Evolutionary conservation across 2,797 vertebrate genomes (phyloP), one percentile per base, ranked within the genome.

Genomic region (Myotis vivesi): DNA sequence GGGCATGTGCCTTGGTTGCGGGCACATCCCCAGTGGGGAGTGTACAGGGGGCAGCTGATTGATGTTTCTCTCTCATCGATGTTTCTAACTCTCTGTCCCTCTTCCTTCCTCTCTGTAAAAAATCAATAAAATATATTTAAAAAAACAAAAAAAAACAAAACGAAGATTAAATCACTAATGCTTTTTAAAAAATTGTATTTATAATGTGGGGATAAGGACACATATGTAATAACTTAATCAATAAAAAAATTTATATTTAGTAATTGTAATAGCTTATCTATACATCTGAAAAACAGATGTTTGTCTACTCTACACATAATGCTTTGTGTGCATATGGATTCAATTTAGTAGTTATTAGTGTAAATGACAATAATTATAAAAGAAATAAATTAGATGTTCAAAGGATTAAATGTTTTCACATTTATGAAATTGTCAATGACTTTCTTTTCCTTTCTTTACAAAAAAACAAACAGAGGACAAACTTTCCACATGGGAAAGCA

Each of bases 361-460:
- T 66, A 92, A 87, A 62, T 81, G 30, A 94, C 36, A 85, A 83
- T 59, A 68, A 85, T 59, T 83, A 94, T 38, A 71, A 71, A 77
- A 83, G 71, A 17, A 89, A 81, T 81, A 69, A 93, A 84, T 79
- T 25, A 85, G 5, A 57, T 62, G 38, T 90, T 80, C 57, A 73
- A 83, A 87, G 46, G 28, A 64, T 28, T 17, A 16, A 59, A 80
- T 62, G 76, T 81, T 89, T 94, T 94, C 49, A 89, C 7, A 85
- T 44, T 93, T 51, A 69, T 89, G n/a, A 94, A 86, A 92, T 1
- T 85, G 10, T 49, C 44, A 73, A 87, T 68, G 73, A 87, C 23
- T 93, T 83, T 86, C 46, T 88, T 92, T 94, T 71, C 64, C 64
- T 89, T 92, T 85, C 38, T 59, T 79, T 36, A 53, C 71, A 94